A percentile compares a stretch with the other conserved stretches of the same genome.
Conservation (phyloP, 2,797 vertebrate genomes). For the Alcedo atthis region DNA sequence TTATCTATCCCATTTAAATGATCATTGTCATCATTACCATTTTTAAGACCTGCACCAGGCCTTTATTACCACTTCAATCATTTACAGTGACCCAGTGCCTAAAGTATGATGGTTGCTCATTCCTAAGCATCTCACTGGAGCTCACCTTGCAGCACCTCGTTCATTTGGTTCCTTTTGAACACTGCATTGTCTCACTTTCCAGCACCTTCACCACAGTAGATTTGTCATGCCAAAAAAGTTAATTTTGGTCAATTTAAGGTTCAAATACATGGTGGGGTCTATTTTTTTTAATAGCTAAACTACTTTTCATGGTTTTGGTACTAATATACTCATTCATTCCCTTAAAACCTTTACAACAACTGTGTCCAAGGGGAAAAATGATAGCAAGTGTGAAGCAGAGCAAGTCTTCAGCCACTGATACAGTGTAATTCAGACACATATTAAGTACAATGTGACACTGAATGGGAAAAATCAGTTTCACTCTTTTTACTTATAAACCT, state of each 20-base stretch:
- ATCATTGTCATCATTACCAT: background rate
- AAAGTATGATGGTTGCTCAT: background rate
- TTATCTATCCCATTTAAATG: background rate
- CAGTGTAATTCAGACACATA: background rate
- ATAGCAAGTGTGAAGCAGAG: background rate
- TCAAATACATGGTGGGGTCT: background rate
- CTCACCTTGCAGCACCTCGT: background rate
- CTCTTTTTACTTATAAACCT: background rate
- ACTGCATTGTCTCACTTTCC: background rate
- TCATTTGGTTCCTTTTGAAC: accelerated
- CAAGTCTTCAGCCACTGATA: background rate
- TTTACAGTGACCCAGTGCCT: background rate
- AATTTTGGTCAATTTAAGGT: background rate
- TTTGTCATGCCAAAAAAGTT: background rate
- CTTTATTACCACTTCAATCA: background rate
- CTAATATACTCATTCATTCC: background rate
- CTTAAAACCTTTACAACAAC: slow-evolving; percentile 30
- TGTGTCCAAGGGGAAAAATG: background rate
- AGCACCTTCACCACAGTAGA: background rate
- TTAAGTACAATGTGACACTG: background rate
- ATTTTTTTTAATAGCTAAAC: background rate
- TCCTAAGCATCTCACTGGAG: background rate
- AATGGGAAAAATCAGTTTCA: background rate
- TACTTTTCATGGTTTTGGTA: background rate
- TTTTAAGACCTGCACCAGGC: background rate